Evolutionary conservation across 2,113 vertebrate genomes (phyloP), one percentile per base, ranked within the genome.

Genomic region (Lamprotornis superbus): DNA sequence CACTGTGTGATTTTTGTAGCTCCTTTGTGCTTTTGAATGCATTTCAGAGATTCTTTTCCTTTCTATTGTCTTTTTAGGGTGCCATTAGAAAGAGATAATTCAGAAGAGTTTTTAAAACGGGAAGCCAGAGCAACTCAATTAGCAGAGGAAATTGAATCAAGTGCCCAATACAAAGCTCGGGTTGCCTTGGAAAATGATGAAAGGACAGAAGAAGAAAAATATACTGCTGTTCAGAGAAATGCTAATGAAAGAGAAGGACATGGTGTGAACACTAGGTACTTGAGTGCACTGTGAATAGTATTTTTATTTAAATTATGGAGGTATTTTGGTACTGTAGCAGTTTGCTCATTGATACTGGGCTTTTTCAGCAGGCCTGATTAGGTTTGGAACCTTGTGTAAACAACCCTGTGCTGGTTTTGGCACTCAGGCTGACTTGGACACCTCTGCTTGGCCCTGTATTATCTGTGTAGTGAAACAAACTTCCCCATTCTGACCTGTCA

Each of bases 61-160:
- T 91, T 91, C 85, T 35, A 24, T 88, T 83, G 31, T 96, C 81
- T 97, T 94, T 90, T 90, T 97, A 99, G 99, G 79, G 99, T 99
- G 88, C 99, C 99, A 79, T 98, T 99, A 97, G 99, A 99, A 98
- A 98, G 99, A 89, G 99, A 99, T 97, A 99, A 99, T 97, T 99
- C 99, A 2, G 99, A 99, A 96, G 99, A 99, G 98, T 99, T 99
- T 98, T 98, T 99, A 95, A 99, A 99, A 98, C 98, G 99, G 70
- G 99, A 99, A 97, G 99, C 99, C 53, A 99, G 99, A 89, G 99
- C 99, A 87, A 98, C 99, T 87, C 99, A 99, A 97, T 98, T 99
- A 98, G 99, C 99, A n/a, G 99, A 99, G 95, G 99, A 99, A 98
- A 99, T 99, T 63, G 99, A 99, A 98, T 99, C 99, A 97, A 99